A percentile compares a stretch with the other conserved stretches of the same genome.
phyloP scores from a whole-genome alignment of 2,888 invertebrate species.

The Athalia rosae region DNA sequence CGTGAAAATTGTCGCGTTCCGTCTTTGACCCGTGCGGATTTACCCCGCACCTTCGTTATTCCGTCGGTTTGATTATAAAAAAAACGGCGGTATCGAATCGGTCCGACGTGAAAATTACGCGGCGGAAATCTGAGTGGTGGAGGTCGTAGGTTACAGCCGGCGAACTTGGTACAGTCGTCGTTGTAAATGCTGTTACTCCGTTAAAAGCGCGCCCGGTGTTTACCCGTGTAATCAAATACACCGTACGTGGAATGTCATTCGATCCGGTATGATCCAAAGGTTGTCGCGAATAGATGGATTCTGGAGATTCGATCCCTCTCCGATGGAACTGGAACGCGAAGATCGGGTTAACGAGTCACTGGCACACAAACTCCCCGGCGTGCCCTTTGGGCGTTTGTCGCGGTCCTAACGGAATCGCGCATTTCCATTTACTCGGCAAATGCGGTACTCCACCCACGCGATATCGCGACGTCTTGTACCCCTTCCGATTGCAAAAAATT shows the following conservation, averaged over 20 bases:
- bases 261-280: constrained; percentile 1
- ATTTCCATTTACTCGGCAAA: not conserved
- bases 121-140: not conserved
- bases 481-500: too few relatives aligned
- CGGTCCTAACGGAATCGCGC: constrained; percentile 9
- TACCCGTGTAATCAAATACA: constrained; percentile 2
- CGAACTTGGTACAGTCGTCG: not conserved
- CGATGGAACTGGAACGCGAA: constrained; percentile 32
- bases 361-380: constrained; percentile 20
- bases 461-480: too few relatives aligned
- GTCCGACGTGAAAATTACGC: too few relatives aligned
- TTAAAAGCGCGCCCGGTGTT: not conserved
- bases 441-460: too few relatives aligned
- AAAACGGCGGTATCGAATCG: too few relatives aligned
- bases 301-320: constrained; percentile 7
- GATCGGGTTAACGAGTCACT: constrained; percentile 38
- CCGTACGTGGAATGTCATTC: not conserved
- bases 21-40: not conserved
- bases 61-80: too few relatives aligned
- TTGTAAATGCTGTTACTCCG: not conserved
- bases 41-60: not conserved
- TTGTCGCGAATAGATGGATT: constrained; percentile 29
- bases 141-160: not conserved
- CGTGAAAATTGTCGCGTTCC: too few relatives aligned
- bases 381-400: constrained; percentile 31